These are phyloP conservation scores for Miniopterus natalensis DNA, from an alignment of 2,113 vertebrate genomes.

Conservation along the genomic window DNA sequence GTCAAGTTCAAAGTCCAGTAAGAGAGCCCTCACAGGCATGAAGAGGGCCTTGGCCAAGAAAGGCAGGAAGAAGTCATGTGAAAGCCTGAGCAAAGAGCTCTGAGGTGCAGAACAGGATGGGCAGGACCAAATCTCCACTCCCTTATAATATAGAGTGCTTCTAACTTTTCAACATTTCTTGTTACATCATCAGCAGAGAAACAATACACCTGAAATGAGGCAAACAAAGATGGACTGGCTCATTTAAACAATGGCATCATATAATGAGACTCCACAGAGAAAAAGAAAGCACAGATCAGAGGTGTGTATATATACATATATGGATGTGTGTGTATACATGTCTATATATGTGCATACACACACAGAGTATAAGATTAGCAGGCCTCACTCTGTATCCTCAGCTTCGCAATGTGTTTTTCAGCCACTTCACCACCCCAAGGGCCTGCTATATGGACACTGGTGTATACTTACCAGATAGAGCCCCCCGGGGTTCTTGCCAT, in stretches of 20 bases:
- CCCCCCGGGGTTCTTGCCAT: not conserved
- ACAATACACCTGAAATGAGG: not conserved
- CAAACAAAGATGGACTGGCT: constrained; percentile 9
- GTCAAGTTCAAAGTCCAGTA: not conserved
- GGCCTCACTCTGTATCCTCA: not conserved
- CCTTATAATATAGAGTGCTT: not conserved
- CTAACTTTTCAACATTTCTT: constrained; percentile 48
- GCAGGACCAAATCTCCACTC: not conserved
- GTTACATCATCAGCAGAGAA: not conserved
- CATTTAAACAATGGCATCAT: not conserved
- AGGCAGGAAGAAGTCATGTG: not conserved
- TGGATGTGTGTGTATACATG: not conserved
- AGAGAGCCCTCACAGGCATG: not conserved
- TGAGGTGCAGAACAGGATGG: not conserved
- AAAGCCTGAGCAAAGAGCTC: constrained; percentile 37
- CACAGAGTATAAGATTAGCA: not conserved
- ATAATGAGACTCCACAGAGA: constrained; percentile 4
- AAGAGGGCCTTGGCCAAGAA: not conserved
- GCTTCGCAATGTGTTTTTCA: constrained; percentile 6
- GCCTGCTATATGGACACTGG: not conserved
- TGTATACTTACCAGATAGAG: not conserved
- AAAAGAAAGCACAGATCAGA: constrained; percentile 10
- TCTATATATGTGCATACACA: not conserved
- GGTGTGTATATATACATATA: not conserved
- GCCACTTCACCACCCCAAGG: not conserved